These are phyloP conservation scores for Patella ulyssiponensis DNA, from an alignment of 2,888 invertebrate species.

Conservation along the genomic window DNA sequence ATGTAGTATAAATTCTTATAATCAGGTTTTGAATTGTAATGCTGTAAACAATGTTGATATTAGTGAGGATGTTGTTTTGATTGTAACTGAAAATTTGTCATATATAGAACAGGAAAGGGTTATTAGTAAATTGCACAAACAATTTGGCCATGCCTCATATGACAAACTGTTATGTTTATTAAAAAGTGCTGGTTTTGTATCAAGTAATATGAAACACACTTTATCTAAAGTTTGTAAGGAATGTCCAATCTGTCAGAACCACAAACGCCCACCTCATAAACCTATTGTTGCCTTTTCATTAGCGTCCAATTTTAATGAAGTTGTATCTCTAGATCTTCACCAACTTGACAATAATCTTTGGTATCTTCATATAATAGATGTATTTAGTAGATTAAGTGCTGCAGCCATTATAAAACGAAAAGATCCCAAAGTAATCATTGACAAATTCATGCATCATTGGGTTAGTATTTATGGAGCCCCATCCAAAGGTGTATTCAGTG, in stretches of 20 bases:
- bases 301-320: conserved; percentile 14
- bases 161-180: conserved; percentile 13
- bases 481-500: conserved; percentile 17
- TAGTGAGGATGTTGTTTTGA: conserved; percentile 13
- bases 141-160: conserved; percentile 19
- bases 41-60: neutral
- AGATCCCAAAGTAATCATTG: neutral
- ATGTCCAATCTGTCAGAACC: conserved; percentile 3
- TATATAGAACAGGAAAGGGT: conserved; percentile 12
- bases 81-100: conserved; percentile 1
- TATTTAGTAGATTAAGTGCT: conserved; percentile 13
- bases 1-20: neutral
- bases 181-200: neutral
- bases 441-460: conserved; percentile 27
- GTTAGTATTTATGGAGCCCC: conserved; percentile 24
- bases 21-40: neutral
- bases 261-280: conserved; percentile 11
- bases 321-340: too few relatives aligned
- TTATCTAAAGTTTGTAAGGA: neutral
- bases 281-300: conserved; percentile 20
- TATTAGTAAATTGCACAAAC: conserved; percentile 22
- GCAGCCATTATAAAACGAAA: conserved; percentile 21
- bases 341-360: conserved; percentile 2
- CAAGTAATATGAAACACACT: conserved; percentile 12
- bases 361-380: conserved; percentile 23